phyloP scores from a whole-genome alignment of 2,888 invertebrate genomes.

The Ectemnius cavifrons region DNA sequence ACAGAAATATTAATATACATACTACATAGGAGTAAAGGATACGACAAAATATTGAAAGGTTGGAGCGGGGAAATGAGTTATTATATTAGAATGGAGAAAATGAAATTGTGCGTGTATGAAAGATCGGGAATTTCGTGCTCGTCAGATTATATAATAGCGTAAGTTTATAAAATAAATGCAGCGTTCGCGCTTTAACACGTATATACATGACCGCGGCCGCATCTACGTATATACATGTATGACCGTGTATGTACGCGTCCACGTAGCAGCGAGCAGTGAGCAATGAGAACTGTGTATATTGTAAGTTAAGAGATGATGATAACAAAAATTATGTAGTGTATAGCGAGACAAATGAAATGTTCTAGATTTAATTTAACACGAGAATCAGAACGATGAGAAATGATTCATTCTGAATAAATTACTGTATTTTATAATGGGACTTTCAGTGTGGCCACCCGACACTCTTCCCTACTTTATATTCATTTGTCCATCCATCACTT shows the following conservation, averaged over 20 bases:
- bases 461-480: background rate
- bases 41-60: background rate
- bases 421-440: constrained; percentile 72
- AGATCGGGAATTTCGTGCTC: too few species aligned
- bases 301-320: constrained; percentile 36
- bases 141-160: too few species aligned
- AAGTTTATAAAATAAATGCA: constrained; percentile 2
- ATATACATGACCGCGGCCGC: constrained; percentile 18
- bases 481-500: background rate
- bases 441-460: constrained; percentile 26
- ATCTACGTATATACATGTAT: constrained; percentile 36
- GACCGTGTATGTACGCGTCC: constrained; percentile 35
- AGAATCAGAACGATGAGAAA: constrained; percentile 54
- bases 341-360: constrained; percentile 53
- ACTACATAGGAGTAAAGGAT: constrained; percentile 11
- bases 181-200: constrained; percentile 8
- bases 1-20: constrained; percentile 16
- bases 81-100: too few species aligned
- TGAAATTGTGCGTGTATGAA: too few species aligned
- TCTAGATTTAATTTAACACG: constrained; percentile 57
- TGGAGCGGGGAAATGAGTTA: background rate
- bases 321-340: constrained; percentile 51
- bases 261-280: constrained; percentile 39
- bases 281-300: constrained; percentile 44
- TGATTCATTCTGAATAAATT: constrained; percentile 70